These are phyloP conservation scores for Bilobella aurantiaca DNA, from an alignment of 1,140 invertebrate species.

Conservation along the genomic window DNA sequence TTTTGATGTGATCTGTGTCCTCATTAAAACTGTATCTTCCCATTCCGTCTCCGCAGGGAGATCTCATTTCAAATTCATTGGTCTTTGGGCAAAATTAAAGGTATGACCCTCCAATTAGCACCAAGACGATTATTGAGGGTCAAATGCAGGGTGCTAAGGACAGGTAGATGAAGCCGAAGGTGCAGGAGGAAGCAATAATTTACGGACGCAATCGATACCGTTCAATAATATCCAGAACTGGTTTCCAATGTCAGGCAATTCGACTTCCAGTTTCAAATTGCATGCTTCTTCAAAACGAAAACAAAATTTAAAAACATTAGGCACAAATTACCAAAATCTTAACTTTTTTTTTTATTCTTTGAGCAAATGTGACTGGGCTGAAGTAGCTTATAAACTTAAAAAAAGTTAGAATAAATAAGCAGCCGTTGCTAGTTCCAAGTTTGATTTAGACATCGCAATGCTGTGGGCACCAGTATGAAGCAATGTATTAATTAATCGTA, in stretches of 20 bases:
- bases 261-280: not conserved
- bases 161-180: not conserved
- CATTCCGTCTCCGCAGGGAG: not conserved
- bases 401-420: too few species aligned
- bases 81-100: not conserved
- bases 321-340: too few species aligned
- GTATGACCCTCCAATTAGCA: not conserved
- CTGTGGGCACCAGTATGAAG: too few species aligned
- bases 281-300: too few species aligned
- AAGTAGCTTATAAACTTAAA: too few species aligned
- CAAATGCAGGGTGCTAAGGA: not conserved
- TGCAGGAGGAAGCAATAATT: not conserved
- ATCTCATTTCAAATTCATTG: not conserved
- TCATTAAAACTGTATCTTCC: not conserved
- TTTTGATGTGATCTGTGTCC: not conserved
- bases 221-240: not conserved
- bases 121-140: too few species aligned
- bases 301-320: too few species aligned
- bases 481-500: too few species aligned
- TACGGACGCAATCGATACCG: not conserved
- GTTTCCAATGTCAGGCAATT: not conserved
- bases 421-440: too few species aligned
- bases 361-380: too few species aligned
- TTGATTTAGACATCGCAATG: too few species aligned
- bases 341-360: too few species aligned